Evolutionary conservation across 2,113 vertebrate species (phyloP).

Genomic region (Callithrix jacchus): DNA sequence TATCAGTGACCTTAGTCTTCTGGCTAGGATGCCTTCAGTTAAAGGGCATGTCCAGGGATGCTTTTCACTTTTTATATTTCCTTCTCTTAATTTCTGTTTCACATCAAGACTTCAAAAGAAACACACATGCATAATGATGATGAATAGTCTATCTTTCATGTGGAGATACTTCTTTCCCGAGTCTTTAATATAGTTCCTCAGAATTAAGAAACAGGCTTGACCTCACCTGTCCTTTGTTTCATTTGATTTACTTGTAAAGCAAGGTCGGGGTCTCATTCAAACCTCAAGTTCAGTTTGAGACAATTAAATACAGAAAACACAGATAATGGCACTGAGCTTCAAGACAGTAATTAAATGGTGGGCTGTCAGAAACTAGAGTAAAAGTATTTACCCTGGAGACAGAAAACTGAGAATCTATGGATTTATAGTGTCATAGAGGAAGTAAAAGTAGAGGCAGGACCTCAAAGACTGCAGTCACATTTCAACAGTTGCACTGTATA

Average conservation of each 20-base stretch:
- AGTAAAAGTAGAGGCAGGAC: not conserved
- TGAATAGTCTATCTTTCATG: not conserved
- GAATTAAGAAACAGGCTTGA: conserved; percentile 14
- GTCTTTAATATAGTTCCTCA: not conserved
- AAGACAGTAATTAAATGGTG: not conserved
- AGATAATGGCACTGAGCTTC: not conserved
- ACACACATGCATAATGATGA: not conserved
- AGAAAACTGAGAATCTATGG: not conserved
- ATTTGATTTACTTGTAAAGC: not conserved
- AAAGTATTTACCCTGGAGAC: not conserved
- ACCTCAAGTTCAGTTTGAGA: not conserved
- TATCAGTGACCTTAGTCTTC: not conserved
- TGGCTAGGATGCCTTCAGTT: not conserved
- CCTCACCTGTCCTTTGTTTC: not conserved
- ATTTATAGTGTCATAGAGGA: not conserved
- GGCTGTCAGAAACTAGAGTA: not conserved
- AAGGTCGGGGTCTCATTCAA: not conserved
- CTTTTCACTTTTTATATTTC: not conserved
- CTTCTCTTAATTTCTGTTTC: not conserved
- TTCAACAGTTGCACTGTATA: not conserved
- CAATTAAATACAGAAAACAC: not conserved
- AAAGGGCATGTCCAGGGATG: not conserved
- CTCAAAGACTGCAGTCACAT: not conserved
- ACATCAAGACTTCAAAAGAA: not conserved
- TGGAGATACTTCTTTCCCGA: not conserved